Percentiles rank a stretch among this genome's conserved stretches.
These are phyloP conservation scores for Spodoptera picta DNA, from an alignment of 2,888 invertebrate species.

Conservation along the genomic window DNA sequence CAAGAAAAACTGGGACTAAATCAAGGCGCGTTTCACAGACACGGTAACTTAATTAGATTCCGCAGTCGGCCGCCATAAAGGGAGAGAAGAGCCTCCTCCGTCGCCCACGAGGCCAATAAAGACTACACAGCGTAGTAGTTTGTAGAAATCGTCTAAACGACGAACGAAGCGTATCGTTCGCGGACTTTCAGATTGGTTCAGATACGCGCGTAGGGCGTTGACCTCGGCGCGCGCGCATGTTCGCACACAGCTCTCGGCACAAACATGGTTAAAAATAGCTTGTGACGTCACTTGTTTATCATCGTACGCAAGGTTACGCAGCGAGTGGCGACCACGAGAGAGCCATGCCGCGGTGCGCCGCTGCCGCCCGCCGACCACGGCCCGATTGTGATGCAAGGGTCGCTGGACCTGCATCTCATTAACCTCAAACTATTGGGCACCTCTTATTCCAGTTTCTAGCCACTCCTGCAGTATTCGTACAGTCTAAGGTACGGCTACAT, in stretches of 20 bases:
- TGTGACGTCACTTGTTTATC: constrained; percentile 87
- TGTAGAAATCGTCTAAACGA: constrained; percentile 60
- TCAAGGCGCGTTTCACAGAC: constrained; percentile 54
- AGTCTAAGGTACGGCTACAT: neutral
- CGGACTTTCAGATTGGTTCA: constrained; percentile 73
- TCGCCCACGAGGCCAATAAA: constrained; percentile 56
- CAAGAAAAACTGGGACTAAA: constrained; percentile 56
- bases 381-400: constrained; percentile 34
- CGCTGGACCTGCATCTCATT: constrained; percentile 9
- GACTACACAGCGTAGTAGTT: constrained; percentile 50
- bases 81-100: constrained; percentile 46
- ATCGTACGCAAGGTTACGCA: constrained; percentile 86
- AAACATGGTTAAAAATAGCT: constrained; percentile 81
- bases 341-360: constrained; percentile 59
- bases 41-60: constrained; percentile 59
- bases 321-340: constrained; percentile 64
- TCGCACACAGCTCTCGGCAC: constrained; percentile 70
- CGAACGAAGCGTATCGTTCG: constrained; percentile 64
- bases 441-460: neutral
- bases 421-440: neutral
- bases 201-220: constrained; percentile 74
- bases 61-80: constrained; percentile 49
- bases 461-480: neutral
- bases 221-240: constrained; percentile 79
- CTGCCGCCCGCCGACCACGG: constrained; percentile 22